Base-by-base conservation (phyloP, 2,888 invertebrate genomes). In the Elaeidobius kamerunicus region DNA sequence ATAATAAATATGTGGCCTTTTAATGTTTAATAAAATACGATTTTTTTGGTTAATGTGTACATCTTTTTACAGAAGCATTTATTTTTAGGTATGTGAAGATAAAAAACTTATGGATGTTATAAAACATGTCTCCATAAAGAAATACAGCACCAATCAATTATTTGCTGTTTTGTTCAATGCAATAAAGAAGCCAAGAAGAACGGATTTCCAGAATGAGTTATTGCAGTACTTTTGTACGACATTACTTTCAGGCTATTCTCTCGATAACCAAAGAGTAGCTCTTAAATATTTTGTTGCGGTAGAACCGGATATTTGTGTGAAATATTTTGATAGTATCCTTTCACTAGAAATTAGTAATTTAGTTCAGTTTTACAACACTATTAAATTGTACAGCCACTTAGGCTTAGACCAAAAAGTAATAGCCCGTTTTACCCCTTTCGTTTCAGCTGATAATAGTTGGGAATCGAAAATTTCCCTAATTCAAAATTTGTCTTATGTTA, bases 301-400 rank as follows among this genome's bases (percentile, higher is more conserved):
- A 6, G 58, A 61, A 41, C 61, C 61, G 11, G 41, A 20, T 20
- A 34, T 36, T 20, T 7, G 59, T 30, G 6, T 36, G 9, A 52
- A 58, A 11, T 58, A 60, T 47, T 55, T 56, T 15, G 35, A 54
- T 16, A 12, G 34, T 18, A 54, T 59, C 15, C 19, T 53, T 1
- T 15, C 35, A 17, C 6, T 12, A 18, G 47, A 46, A 12, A 14
- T 12, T 11, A 28, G 28, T 9, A 9, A 1, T 42, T 14, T 3
- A 9, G 11, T 40, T 6, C 17, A 56, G 11, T 36, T 43, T 40
- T 44, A 12, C 30, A 35, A 18, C 11, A 4, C 43, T 11, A 34
- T 57, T 30, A 60, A 52, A 35, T 35, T 50, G 1, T 54, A 56
- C 34, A 58, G 57, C 2, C 58, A 60, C 30, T 50, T 59, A 11